These are phyloP conservation scores for Cryptocephalus moraei DNA, from an alignment of 2,888 invertebrate species.

Conservation along the genomic window DNA sequence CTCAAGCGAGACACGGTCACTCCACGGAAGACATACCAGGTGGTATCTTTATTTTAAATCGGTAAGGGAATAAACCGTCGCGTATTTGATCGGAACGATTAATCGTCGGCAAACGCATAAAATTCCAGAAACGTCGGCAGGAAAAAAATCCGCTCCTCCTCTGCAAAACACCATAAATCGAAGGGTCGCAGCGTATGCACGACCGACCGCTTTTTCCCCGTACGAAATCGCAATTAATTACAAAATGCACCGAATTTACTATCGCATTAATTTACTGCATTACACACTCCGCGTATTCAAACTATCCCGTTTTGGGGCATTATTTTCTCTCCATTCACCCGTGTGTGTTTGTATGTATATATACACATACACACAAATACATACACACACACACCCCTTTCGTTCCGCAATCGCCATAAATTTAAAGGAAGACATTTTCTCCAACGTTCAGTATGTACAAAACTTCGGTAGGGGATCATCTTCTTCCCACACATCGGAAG, in stretches of 20 bases:
- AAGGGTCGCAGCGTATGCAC: conserved; percentile 1
- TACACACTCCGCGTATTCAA: conserved; percentile 23
- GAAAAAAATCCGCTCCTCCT: neutral
- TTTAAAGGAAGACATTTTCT: conserved; percentile 28
- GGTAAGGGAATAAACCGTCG: too few relatives aligned
- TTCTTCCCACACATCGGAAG: conserved; percentile 1
- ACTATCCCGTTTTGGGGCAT: conserved; percentile 23
- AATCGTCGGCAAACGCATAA: too few relatives aligned
- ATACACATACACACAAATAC: conserved; percentile 10
- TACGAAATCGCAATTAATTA: conserved; percentile 19
- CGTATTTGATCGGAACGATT: too few relatives aligned
- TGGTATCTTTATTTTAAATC: too few relatives aligned
- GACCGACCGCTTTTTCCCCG: conserved; percentile 11
- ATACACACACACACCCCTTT: conserved; percentile 23
- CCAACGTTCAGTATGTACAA: conserved; percentile 21
- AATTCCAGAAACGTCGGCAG: too few relatives aligned
- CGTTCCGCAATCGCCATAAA: conserved; percentile 32
- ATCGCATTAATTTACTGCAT: conserved; percentile 23
- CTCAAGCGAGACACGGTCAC: too few relatives aligned
- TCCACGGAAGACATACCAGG: too few relatives aligned
- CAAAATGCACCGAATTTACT: conserved; percentile 22
- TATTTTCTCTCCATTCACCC: conserved; percentile 22
- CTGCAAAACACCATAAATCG: conserved; percentile 10
- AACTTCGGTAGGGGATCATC: conserved; percentile 8
- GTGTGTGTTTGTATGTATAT: neutral